Evolutionary conservation across 2,113 vertebrate species (phyloP), one percentile per base, ranked within the genome.

Genomic region (Coryphaenoides rupestris): DNA sequence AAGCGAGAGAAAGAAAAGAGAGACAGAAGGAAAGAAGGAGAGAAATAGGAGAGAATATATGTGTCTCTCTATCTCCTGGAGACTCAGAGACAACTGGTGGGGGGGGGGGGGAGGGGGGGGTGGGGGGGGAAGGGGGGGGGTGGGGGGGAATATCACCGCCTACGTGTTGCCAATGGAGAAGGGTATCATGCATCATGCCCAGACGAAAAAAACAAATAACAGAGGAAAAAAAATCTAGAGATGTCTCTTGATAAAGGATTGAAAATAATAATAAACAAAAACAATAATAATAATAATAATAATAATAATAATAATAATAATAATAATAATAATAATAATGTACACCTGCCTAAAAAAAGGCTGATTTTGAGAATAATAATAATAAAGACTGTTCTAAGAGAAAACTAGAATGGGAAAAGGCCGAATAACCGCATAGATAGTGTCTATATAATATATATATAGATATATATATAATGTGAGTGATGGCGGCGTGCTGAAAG

Each of bases 21-120:
- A 14, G 54, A 14, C 63, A 74, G 24, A 54, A 55, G 52, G 40
- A 16, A 12, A 19, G 21, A 26, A 76, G 21, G 64, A 63, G 50
- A 21, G 52, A 60, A n/a, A 46, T 40, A 52, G 45, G 28, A 58
- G 10, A 58, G 75, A 78, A 78, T 76, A 53, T 79, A 74, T 73
- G 77, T 80, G 83, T 77, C 70, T 75, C 73, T 73, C 79, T 79
- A 86, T 77, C 70, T 57, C 0, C 65, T 62, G 69, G 63, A 78
- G 74, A 45, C 13, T 45, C 40, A 45, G 47, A 50, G 47, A 50
- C 15, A n/a, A 50, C 47, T 10, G 9, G 13, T 40, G 33, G 33
- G 2, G 2, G 33, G 33, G 9, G 9, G 33, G 10, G 33, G 6
- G 33, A 12, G 33, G 28, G 33, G 33, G 33, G 9, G 33, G 24